phyloP scores from a whole-genome alignment of 2,797 vertebrate genomes.

The Austrolebias charrua region DNA sequence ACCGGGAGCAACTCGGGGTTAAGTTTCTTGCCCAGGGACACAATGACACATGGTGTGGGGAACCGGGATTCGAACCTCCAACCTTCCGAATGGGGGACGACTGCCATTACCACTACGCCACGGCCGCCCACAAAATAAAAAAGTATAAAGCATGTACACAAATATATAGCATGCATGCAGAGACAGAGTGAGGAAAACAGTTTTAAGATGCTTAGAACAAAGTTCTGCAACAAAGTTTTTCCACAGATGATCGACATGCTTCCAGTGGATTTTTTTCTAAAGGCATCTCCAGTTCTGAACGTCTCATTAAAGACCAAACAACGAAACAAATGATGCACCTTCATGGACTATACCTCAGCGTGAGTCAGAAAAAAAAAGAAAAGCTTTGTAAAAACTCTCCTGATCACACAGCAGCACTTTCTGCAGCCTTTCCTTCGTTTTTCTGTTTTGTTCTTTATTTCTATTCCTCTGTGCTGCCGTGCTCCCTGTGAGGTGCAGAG shows the following conservation, averaged over 20 bases:
- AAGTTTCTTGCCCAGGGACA: too few relatives aligned
- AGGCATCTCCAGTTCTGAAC: constrained; percentile 4
- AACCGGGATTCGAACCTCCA: too few relatives aligned
- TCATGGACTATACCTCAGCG: constrained; percentile 2
- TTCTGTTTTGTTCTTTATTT: constrained; percentile 41
- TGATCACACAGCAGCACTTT: constrained; percentile 34
- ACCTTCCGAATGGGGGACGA: too few relatives aligned
- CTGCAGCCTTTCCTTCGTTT: constrained; percentile 15
- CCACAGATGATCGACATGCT: neutral
- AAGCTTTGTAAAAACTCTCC: constrained; percentile 9
- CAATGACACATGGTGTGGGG: too few relatives aligned
- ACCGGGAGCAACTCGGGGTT: too few relatives aligned
- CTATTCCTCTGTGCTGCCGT: constrained; percentile 38
- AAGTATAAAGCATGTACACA: constrained; percentile 2
- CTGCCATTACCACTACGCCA: too few relatives aligned
- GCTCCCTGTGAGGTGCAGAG: constrained; percentile 47
- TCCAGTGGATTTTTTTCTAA: neutral
- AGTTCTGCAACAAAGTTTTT: neutral
- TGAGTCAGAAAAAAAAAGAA: constrained; percentile 15
- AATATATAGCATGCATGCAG: constrained; percentile 1
- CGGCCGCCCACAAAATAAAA: too few relatives aligned
- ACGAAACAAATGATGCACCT: neutral
- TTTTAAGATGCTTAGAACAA: neutral
- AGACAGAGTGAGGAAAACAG: neutral
- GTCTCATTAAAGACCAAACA: neutral